These are phyloP conservation scores for Eristalis pertinax DNA, from an alignment of 2,888 invertebrate genomes.

Conservation along the genomic window DNA sequence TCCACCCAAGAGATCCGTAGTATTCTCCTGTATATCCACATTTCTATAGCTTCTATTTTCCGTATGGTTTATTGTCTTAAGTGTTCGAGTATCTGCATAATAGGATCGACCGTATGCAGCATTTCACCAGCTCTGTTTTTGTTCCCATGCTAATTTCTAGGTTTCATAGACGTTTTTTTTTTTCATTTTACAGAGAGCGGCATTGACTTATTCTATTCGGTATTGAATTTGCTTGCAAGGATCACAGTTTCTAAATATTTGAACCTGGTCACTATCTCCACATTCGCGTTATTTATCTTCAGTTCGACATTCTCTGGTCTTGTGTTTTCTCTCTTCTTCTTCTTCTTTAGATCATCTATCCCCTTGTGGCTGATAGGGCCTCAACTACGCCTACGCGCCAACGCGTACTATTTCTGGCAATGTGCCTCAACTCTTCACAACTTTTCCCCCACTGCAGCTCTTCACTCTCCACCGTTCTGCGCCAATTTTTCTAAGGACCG, in stretches of 20 bases:
- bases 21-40: neutral
- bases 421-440: too few relatives aligned
- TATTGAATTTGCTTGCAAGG: neutral
- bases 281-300: constrained; percentile 6
- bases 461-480: too few relatives aligned
- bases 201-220: neutral
- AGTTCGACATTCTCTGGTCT: neutral
- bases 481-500: too few relatives aligned
- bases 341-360: too few relatives aligned
- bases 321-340: neutral
- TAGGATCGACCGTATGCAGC: neutral
- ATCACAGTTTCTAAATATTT: constrained; percentile 11
- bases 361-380: too few relatives aligned
- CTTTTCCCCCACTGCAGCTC: too few relatives aligned
- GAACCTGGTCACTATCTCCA: constrained; percentile 15
- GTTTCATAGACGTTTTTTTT: neutral
- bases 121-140: neutral
- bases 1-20: neutral
- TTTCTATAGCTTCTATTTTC: neutral
- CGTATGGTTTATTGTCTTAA: too few relatives aligned
- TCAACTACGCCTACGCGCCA: too few relatives aligned
- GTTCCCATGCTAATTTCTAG: neutral
- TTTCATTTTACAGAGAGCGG: neutral
- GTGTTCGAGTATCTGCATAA: neutral
- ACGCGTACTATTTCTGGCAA: too few relatives aligned